These are phyloP conservation scores for Holocentrus rufus DNA, from an alignment of 2,797 vertebrate species.

Conservation along the genomic window DNA sequence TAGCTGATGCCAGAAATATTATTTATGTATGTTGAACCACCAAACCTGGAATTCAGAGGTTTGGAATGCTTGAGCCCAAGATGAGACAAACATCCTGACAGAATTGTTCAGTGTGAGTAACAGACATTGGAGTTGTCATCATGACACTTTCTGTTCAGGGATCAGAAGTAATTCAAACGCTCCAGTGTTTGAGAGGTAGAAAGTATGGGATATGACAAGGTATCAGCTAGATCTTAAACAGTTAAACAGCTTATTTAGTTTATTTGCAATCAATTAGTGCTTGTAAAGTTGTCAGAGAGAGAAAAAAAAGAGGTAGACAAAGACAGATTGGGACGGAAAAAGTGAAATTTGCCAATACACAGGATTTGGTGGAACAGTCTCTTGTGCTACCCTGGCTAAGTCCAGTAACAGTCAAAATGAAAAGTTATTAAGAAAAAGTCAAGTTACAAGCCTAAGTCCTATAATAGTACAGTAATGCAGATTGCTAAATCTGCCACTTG, in stretches of 20 bases:
- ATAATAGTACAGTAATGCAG: too few species aligned
- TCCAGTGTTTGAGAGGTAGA: not conserved
- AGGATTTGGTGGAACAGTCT: not conserved
- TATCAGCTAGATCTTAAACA: too few species aligned
- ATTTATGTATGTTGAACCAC: not conserved
- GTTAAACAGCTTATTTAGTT: too few species aligned
- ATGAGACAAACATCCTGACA: not conserved
- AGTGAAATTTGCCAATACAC: not conserved
- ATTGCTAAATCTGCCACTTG: constrained; percentile 20
- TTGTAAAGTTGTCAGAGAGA: not conserved
- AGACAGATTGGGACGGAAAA: not conserved
- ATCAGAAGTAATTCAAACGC: not conserved
- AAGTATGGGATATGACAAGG: too few species aligned
- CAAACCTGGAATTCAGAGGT: constrained; percentile 1
- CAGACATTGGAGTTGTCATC: not conserved
- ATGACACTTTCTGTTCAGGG: not conserved
- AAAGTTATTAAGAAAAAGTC: constrained; percentile 10
- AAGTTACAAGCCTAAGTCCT: not conserved
- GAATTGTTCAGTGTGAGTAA: not conserved
- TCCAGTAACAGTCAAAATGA: not conserved
- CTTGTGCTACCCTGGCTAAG: not conserved
- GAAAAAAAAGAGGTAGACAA: not conserved
- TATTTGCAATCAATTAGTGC: not conserved
- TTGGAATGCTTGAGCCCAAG: not conserved
- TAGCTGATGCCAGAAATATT: constrained; percentile 12